phyloP scores from a whole-genome alignment of 2,113 vertebrate species.

The Nannobrachium achirus region DNA sequence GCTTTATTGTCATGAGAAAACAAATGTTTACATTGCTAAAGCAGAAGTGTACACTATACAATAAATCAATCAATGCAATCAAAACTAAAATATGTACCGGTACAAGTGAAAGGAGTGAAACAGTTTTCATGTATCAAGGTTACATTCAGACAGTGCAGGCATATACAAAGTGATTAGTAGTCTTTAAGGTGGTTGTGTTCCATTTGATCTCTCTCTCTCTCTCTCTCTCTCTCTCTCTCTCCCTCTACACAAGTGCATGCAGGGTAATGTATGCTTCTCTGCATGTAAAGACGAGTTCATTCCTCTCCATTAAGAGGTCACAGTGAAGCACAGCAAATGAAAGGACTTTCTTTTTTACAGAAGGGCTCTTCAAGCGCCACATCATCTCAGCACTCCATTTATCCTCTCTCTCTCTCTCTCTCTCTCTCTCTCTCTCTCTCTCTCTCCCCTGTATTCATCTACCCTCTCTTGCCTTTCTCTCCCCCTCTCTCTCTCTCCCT shows the following conservation, averaged over 20 bases:
- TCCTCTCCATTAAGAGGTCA: slow-evolving; percentile 60
- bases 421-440: slow-evolving; percentile 15
- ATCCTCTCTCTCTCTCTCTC: neutral
- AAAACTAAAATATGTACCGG: too few species aligned
- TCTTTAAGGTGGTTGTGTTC: too few species aligned
- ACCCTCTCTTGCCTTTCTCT: neutral
- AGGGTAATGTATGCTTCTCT: slow-evolving; percentile 45
- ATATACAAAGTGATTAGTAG: too few species aligned
- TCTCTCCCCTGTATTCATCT: slow-evolving; percentile 46
- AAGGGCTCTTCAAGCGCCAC: slow-evolving; percentile 44
- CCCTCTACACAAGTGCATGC: neutral
- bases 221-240: too few species aligned
- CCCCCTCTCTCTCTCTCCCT: neutral
- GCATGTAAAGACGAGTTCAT: slow-evolving; percentile 33
- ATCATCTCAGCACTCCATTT: slow-evolving; percentile 58
- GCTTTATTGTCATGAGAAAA: too few species aligned
- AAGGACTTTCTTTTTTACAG: slow-evolving; percentile 39
- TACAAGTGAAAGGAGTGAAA: too few species aligned
- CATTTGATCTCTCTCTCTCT: too few species aligned
- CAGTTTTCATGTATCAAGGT: too few species aligned
- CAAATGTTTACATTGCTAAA: too few species aligned
- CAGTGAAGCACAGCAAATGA: slow-evolving; percentile 62
- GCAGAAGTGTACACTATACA: too few species aligned
- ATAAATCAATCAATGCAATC: too few species aligned
- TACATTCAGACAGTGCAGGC: too few species aligned